Evolutionary conservation across 23 tunicate species (phyloP).

Genomic region (Botrylloides violaceus): DNA sequence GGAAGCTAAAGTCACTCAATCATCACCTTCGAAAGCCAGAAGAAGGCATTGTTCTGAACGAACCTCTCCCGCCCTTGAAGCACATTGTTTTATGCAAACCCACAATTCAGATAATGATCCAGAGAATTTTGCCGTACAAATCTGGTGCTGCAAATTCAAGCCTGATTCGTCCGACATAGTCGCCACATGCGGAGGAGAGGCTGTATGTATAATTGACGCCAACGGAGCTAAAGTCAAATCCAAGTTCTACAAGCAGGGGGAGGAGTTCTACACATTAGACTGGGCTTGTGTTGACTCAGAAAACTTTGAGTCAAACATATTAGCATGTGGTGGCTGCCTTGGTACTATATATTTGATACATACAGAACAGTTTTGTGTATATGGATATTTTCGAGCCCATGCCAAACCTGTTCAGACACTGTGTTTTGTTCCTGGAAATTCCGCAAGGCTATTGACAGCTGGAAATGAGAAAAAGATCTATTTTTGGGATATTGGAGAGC

Average conservation of each 20-base stretch:
- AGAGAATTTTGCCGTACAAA: constrained; percentile 52
- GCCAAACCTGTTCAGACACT: constrained; percentile 67
- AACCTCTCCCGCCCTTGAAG: too few relatives aligned
- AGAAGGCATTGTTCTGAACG: too few relatives aligned
- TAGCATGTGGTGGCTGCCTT: constrained; percentile 64
- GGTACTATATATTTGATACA: constrained; percentile 64
- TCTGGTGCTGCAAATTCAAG: constrained; percentile 79
- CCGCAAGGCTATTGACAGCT: constrained; percentile 44
- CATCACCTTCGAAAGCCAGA: background rate
- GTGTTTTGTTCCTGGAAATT: constrained; percentile 24
- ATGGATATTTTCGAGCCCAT: constrained; percentile 63
- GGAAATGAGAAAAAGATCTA: constrained; percentile 47
- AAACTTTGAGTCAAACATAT: constrained; percentile 15
- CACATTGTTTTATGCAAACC: constrained; percentile 45
- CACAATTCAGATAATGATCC: constrained; percentile 38
- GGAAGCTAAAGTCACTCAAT: background rate
- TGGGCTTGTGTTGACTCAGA: constrained; percentile 45
- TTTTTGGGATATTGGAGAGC: constrained; percentile 61
- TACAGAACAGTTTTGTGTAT: constrained; percentile 39
- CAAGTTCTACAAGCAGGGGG: constrained; percentile 57
- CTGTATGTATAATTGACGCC: constrained; percentile 61
- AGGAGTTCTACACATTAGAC: constrained; percentile 68
- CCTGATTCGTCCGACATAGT: constrained; percentile 45
- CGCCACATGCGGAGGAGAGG: constrained; percentile 95
- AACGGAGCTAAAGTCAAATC: constrained; percentile 50